Evolutionary conservation across 2,888 invertebrate species (phyloP), one percentile per base, ranked within the genome.

Genomic region (Hirtodrosophila alboralis): DNA sequence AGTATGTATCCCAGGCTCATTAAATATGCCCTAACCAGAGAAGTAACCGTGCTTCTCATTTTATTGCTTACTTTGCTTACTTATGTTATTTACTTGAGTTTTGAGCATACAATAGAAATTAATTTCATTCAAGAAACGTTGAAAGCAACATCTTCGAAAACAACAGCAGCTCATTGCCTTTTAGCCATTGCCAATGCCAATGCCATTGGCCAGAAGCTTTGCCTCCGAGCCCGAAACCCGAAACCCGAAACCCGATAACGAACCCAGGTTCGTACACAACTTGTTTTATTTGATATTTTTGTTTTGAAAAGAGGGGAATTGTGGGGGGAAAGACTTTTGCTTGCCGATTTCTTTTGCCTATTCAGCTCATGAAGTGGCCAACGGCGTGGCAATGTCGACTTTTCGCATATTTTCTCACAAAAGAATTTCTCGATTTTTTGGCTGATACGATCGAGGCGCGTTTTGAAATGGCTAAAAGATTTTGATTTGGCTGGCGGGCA

Each of bases 371-470:
- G 59, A 49, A 62, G 41, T 75, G 60, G 67, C 59, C 56, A 70
- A 41, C 37, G 38, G 53, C 44, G 34, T 33, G 52, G 53, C 51
- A 45, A 43, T 49, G 69, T 36, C 59, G 56, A 79, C 57, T 74
- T 67, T 78, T 83, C 64, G 84, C 79, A 85, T 78, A 83, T 79
- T 78, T 79, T 85, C 86, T 75, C 79, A 79, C 79, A 75, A 85
- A 67, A 85, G 78, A 83, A 79, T 85, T 67, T 79, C 64, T 70
- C 52, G 64, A 45, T 63, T 34, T 40, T 28, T 64, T 43, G 30
- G 40, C 37, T 38, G 51, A 53, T 49, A 44, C 52, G 51, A 74
- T 71, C 72, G 52, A 31, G 33, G 21, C 47, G 56, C 51, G 51
- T 51, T 37, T 34, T 23, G 41, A 58, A 59, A 54, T 60, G 53